phyloP scores from a whole-genome alignment of 2,797 vertebrate species.

The Forpus xanthops region DNA sequence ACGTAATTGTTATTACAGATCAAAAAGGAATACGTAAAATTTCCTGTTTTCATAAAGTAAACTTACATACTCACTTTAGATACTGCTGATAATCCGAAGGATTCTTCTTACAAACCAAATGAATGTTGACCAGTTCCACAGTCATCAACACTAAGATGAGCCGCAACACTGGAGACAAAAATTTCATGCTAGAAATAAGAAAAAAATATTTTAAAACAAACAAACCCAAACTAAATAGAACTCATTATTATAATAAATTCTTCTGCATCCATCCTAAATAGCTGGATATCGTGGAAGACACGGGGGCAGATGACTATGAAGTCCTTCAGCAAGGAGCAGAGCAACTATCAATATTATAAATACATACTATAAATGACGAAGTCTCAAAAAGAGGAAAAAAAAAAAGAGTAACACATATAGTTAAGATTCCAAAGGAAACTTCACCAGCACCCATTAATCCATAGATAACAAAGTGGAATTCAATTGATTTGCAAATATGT shows the following conservation, averaged over 20 bases:
- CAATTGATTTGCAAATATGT: background rate
- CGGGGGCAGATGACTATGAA: rapidly evolving
- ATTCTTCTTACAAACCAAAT: constrained; percentile 37
- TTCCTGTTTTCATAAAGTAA: background rate
- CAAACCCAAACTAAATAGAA: background rate
- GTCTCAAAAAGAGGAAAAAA: background rate
- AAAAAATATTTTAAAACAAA: background rate
- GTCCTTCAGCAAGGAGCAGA: background rate
- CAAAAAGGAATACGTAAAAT: background rate
- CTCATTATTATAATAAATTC: background rate
- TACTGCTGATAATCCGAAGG: constrained; percentile 66
- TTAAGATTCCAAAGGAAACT: background rate
- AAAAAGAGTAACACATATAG: background rate
- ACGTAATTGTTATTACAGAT: background rate
- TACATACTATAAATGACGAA: background rate
- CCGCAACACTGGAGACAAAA: constrained; percentile 60
- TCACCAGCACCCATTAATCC: background rate
- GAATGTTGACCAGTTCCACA: constrained; percentile 66
- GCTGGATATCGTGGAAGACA: background rate
- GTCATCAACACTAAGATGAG: constrained; percentile 68
- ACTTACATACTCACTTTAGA: constrained; percentile 69
- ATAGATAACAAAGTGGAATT: background rate
- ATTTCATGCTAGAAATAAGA: constrained; percentile 57
- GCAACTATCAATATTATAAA: background rate
- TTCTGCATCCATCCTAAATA: background rate